A percentile compares a stretch with the other conserved stretches of the same genome.
Evolutionary conservation across 2,113 vertebrate species (phyloP).

Genomic region (Catagonus wagneri): DNA sequence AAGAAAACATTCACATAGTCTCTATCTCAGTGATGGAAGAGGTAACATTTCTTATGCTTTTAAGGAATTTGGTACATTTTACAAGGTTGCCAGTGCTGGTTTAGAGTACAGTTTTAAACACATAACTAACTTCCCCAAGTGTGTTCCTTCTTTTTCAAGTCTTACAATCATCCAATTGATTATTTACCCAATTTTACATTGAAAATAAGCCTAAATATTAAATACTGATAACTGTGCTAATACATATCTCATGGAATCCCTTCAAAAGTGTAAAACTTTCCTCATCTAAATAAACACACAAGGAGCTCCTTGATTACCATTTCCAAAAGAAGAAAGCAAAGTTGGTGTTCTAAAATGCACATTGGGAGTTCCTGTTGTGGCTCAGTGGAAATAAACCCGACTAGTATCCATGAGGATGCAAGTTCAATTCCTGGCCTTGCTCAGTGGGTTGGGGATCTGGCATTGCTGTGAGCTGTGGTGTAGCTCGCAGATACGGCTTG

Average conservation of each 20-base stretch:
- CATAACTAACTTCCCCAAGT: not conserved
- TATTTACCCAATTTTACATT: not conserved
- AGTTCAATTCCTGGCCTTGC: too few species aligned
- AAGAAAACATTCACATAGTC: not conserved
- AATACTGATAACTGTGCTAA: not conserved
- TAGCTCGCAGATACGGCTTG: too few species aligned
- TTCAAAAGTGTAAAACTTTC: not conserved
- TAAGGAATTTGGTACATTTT: not conserved
- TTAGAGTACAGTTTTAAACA: slow-evolving; percentile 51
- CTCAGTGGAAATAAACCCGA: too few species aligned
- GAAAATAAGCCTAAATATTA: slow-evolving; percentile 8
- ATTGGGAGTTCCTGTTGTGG: too few species aligned
- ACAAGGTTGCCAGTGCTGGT: not conserved
- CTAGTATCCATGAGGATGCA: too few species aligned
- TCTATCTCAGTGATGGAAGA: not conserved
- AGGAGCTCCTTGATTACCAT: not conserved
- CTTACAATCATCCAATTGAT: not conserved
- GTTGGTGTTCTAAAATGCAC: not conserved
- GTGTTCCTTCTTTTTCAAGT: not conserved
- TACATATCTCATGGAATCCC: not conserved
- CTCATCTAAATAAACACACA: not conserved
- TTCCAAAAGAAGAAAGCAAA: slow-evolving; percentile 15
- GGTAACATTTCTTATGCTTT: not conserved
- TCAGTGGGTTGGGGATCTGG: too few species aligned
- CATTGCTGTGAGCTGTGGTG: too few species aligned